These are phyloP conservation scores for Thera obeliscata DNA, from an alignment of 2,888 invertebrate genomes.

Conservation along the genomic window DNA sequence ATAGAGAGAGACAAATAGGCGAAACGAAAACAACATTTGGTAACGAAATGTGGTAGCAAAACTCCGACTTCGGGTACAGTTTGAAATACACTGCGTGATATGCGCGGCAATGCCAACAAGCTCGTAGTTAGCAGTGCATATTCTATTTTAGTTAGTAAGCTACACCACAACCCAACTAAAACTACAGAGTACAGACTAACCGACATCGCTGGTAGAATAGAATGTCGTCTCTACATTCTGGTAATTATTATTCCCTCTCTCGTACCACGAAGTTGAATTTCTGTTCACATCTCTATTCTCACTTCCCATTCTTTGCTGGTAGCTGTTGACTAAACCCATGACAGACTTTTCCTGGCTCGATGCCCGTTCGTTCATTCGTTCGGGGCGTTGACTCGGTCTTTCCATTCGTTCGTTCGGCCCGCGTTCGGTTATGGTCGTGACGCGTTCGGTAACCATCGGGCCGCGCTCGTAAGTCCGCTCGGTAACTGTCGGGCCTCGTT, in stretches of 20 bases:
- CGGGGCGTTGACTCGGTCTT: background rate
- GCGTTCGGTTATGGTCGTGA: slow-evolving; percentile 27
- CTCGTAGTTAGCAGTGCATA: background rate
- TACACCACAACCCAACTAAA: slow-evolving; percentile 6
- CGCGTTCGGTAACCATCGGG: slow-evolving; percentile 26
- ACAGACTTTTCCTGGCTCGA: slow-evolving; percentile 61
- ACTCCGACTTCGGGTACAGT: no score
- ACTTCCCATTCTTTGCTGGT: slow-evolving; percentile 69
- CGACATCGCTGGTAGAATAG: slow-evolving; percentile 74
- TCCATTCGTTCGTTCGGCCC: slow-evolving; percentile 12
- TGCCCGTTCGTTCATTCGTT: slow-evolving; percentile 16
- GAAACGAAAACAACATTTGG: no score
- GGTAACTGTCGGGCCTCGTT: slow-evolving; percentile 54
- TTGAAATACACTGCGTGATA: no score
- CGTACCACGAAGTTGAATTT: slow-evolving; percentile 47
- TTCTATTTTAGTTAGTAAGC: background rate
- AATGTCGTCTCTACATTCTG: slow-evolving; percentile 70
- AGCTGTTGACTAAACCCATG: slow-evolving; percentile 73
- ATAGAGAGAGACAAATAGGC: no score
- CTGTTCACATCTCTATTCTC: slow-evolving; percentile 56
- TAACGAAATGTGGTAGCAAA: no score
- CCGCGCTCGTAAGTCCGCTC: slow-evolving; percentile 15
- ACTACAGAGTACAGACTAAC: slow-evolving; percentile 60
- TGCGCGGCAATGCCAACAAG: background rate
- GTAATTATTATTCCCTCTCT: slow-evolving; percentile 65